A percentile compares a stretch with the other conserved stretches of the same genome.
Conservation (phyloP, 2,797 vertebrate species). For the Masticophis lateralis region DNA sequence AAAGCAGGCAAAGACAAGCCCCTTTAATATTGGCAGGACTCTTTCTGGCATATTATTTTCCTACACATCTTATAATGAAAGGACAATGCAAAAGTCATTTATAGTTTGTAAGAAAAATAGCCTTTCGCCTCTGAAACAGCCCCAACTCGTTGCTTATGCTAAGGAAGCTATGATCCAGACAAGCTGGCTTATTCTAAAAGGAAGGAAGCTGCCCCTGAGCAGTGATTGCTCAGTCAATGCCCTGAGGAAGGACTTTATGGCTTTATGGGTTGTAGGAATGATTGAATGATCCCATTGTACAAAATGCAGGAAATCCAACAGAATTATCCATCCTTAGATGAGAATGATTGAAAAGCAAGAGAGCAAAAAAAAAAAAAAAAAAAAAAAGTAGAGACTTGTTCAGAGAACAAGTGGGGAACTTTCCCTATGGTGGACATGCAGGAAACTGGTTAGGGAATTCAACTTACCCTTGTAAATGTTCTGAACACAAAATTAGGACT, state of each 20-base stretch:
- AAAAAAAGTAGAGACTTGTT: neutral
- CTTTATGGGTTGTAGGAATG: neutral
- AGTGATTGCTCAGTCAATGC: neutral
- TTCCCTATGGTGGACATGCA: neutral
- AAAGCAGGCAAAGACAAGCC: slow-evolving; percentile 19
- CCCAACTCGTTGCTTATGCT: neutral
- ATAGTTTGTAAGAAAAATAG: neutral
- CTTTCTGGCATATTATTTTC: neutral
- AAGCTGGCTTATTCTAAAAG: neutral
- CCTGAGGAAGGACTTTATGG: neutral
- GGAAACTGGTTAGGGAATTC: neutral
- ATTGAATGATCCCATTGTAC: neutral
- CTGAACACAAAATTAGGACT: neutral
- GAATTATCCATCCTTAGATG: neutral
- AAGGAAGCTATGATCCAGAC: neutral
- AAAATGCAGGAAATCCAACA: neutral
- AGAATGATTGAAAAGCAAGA: neutral
- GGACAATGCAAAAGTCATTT: slow-evolving; percentile 5
- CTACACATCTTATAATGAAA: slow-evolving; percentile 22
- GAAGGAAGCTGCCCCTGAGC: neutral
- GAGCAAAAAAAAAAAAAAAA: neutral
- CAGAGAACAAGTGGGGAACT: neutral
- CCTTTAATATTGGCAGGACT: slow-evolving; percentile 36
- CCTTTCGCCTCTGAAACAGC: neutral
- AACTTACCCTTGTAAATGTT: neutral